Conservation (phyloP, 1,140 invertebrate species). For the Eupeodes corollae region DNA sequence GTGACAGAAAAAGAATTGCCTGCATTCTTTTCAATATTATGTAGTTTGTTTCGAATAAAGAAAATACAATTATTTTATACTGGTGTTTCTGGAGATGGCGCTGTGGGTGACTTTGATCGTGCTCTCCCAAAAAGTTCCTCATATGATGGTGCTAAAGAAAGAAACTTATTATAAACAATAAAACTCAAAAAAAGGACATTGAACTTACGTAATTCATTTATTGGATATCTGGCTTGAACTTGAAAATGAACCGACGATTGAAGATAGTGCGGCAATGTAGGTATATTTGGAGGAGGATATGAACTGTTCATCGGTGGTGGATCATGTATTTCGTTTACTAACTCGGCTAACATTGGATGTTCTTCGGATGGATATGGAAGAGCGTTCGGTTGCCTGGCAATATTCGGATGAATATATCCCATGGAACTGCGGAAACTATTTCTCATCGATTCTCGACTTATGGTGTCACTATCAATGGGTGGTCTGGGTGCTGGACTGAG, state of each 20-base stretch:
- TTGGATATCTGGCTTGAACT: slow-evolving; percentile 14
- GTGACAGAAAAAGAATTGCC: too few species aligned
- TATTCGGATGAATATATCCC: slow-evolving; percentile 26
- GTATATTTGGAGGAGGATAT: background rate
- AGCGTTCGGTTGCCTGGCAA: slow-evolving; percentile 26
- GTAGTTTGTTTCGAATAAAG: too few species aligned
- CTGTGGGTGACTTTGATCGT: slow-evolving; percentile 4
- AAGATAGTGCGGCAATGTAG: slow-evolving; percentile 7
- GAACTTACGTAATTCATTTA: slow-evolving; percentile 27
- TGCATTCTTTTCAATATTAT: too few species aligned
- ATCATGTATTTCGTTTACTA: background rate
- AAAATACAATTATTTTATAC: too few species aligned
- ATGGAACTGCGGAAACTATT: slow-evolving; percentile 20
- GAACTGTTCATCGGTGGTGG: slow-evolving; percentile 3
- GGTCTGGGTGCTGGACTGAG: slow-evolving; percentile 25
- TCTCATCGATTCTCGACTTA: slow-evolving; percentile 21
- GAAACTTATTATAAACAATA: background rate
- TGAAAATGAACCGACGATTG: slow-evolving; percentile 18
- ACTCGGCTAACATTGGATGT: slow-evolving; percentile 3
- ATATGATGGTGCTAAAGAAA: slow-evolving; percentile 25
- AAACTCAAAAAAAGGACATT: background rate
- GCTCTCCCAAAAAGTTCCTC: slow-evolving; percentile 30
- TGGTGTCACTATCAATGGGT: slow-evolving; percentile 26
- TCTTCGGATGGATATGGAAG: slow-evolving; percentile 26
- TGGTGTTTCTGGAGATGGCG: slow-evolving; percentile 16